Conservation (phyloP, 2,888 invertebrate species). For the Nemotelus nigrinus region DNA sequence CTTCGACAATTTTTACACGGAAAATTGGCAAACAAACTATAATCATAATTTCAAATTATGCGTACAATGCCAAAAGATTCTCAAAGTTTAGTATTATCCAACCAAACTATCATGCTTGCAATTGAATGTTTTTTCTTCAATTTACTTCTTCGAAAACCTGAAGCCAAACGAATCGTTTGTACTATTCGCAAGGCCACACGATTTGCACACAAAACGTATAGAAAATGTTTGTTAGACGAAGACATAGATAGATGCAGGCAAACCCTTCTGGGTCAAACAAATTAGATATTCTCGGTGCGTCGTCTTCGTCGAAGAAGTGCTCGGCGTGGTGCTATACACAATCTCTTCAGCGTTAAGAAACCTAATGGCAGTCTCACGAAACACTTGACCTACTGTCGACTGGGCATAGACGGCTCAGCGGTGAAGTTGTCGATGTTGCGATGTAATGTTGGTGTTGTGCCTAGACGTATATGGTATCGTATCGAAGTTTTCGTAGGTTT, state of each 20-base stretch:
- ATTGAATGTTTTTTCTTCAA: too few species aligned
- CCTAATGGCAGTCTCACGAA: conserved; percentile 33
- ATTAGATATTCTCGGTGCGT: conserved; percentile 33
- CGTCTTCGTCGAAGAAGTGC: conserved; percentile 12
- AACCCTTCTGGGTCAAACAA: conserved; percentile 38
- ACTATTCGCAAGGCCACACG: conserved; percentile 7
- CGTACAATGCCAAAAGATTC: too few species aligned
- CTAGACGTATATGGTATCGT: too few species aligned
- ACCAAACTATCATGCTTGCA: too few species aligned
- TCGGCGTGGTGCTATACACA: conserved; percentile 5
- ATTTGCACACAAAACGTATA: conserved; percentile 26
- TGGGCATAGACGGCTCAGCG: neutral
- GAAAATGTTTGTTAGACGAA: neutral
- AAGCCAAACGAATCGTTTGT: neutral
- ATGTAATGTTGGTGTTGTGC: neutral
- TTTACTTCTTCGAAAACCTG: neutral
- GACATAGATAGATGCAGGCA: neutral
- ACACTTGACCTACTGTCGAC: conserved; percentile 31
- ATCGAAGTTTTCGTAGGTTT: too few species aligned
- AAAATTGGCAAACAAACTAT: neutral
- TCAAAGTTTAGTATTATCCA: too few species aligned
- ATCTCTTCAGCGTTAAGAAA: conserved; percentile 33
- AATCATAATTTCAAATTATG: neutral
- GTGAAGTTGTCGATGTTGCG: neutral
- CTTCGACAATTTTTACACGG: neutral